phyloP scores from a whole-genome alignment of 2,888 invertebrate species.

The Boloria euphrosyne region DNA sequence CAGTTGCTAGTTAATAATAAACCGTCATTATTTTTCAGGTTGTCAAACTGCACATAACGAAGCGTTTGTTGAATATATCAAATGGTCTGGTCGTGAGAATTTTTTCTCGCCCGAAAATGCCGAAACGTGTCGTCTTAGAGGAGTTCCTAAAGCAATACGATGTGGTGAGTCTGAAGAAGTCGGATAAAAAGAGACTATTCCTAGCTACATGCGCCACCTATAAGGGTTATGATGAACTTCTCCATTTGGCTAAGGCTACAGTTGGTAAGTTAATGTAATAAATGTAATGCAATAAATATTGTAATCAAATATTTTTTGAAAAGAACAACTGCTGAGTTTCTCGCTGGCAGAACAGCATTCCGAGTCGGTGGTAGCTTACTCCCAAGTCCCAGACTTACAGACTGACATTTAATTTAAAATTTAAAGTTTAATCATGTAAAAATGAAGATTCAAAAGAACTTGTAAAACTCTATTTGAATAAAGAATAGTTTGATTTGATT shows the following conservation, averaged over 20 bases:
- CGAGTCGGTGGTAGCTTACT: too few species aligned
- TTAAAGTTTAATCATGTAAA: too few species aligned
- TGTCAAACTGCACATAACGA: constrained; percentile 46
- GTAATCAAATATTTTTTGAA: too few species aligned
- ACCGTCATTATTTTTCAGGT: constrained; percentile 43
- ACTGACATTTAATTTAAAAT: too few species aligned
- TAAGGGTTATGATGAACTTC: constrained; percentile 48
- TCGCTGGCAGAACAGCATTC: too few species aligned
- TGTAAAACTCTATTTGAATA: too few species aligned
- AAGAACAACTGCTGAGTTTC: too few species aligned
- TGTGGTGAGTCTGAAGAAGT: constrained; percentile 47
- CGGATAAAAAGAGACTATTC: constrained; percentile 38
- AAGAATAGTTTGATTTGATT: too few species aligned
- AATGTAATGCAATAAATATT: too few species aligned
- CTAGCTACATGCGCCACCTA: constrained; percentile 43
- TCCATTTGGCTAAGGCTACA: constrained; percentile 23
- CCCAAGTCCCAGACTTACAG: too few species aligned
- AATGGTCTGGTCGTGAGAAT: constrained; percentile 48
- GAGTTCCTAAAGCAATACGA: constrained; percentile 45
- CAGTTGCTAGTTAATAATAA: not conserved
- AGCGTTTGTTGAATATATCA: constrained; percentile 48
- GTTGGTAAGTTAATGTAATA: too few species aligned
- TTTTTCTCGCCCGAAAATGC: constrained; percentile 39
- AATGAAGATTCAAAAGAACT: too few species aligned
- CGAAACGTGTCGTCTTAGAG: constrained; percentile 38